Percentiles rank a stretch among this genome's conserved stretches.
Conservation (phyloP, 2,113 vertebrate species). For the Dryoscopus gambensis region DNA sequence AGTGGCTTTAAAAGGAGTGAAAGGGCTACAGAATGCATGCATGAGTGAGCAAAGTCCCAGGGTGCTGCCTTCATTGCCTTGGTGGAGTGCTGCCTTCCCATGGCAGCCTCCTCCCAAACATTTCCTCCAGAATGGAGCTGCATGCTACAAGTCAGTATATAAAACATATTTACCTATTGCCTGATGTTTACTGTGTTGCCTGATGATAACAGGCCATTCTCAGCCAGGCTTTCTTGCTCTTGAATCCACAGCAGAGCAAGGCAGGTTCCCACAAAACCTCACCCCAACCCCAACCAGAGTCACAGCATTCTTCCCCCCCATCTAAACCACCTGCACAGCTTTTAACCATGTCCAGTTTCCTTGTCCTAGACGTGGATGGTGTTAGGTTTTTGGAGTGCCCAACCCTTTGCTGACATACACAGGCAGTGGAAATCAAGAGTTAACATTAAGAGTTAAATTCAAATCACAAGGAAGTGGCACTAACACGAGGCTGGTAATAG, state of each 20-base stretch:
- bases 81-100: background rate
- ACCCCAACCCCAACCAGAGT: background rate
- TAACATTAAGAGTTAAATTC: background rate
- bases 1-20: background rate
- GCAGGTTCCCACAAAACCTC: background rate
- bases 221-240: background rate
- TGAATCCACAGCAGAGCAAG: background rate
- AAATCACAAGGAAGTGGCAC: background rate
- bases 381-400: background rate
- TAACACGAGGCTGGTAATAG: background rate
- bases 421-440: background rate
- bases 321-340: background rate
- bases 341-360: fast-evolving
- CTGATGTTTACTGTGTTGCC: background rate
- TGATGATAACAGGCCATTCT: background rate
- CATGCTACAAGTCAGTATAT: background rate
- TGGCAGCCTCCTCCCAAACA: background rate
- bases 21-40: background rate
- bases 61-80: background rate
- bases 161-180: background rate
- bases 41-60: background rate
- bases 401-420: background rate
- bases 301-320: fast-evolving
- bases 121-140: background rate
- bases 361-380: fast-evolving